phyloP scores from a whole-genome alignment of 2,888 invertebrate species.

The Noctua janthina region DNA sequence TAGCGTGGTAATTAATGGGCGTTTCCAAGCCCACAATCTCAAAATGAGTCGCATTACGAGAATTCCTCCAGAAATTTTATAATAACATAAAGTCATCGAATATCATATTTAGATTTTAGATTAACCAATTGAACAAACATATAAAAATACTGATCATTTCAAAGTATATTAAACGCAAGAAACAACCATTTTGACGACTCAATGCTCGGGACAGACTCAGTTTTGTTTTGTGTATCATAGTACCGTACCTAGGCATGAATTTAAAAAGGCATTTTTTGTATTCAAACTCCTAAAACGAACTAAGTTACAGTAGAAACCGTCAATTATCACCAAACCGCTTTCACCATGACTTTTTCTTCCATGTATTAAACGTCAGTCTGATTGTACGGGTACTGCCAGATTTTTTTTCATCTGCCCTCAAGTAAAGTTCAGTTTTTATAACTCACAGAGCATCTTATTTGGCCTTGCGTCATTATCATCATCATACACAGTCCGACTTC shows the following conservation, averaged over 20 bases:
- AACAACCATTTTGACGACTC: slow-evolving; percentile 24
- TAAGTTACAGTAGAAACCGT: not conserved
- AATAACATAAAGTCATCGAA: slow-evolving; percentile 70
- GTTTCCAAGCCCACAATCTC: slow-evolving; percentile 83
- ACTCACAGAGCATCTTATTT: not conserved
- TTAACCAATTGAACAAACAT: slow-evolving; percentile 10
- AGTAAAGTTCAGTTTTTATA: not conserved
- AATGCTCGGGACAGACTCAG: not conserved
- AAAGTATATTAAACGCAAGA: slow-evolving; percentile 12
- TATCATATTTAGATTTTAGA: slow-evolving; percentile 63
- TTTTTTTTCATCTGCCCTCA: not conserved
- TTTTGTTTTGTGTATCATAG: not conserved
- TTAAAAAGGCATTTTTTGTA: not conserved
- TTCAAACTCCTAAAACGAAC: not conserved
- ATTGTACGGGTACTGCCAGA: not conserved
- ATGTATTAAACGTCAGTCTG: not conserved
- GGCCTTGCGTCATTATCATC: not conserved
- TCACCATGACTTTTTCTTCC: not conserved
- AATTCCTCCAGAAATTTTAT: slow-evolving; percentile 74
- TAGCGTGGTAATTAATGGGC: slow-evolving; percentile 86
- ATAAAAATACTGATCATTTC: slow-evolving; percentile 26
- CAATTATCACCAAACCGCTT: not conserved
- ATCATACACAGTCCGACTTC: not conserved
- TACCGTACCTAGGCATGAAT: not conserved
- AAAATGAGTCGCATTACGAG: slow-evolving; percentile 80